A percentile compares a stretch with the other conserved stretches of the same genome.
phyloP scores from a whole-genome alignment of 2,113 vertebrate genomes.

The Takifugu bimaculatus region DNA sequence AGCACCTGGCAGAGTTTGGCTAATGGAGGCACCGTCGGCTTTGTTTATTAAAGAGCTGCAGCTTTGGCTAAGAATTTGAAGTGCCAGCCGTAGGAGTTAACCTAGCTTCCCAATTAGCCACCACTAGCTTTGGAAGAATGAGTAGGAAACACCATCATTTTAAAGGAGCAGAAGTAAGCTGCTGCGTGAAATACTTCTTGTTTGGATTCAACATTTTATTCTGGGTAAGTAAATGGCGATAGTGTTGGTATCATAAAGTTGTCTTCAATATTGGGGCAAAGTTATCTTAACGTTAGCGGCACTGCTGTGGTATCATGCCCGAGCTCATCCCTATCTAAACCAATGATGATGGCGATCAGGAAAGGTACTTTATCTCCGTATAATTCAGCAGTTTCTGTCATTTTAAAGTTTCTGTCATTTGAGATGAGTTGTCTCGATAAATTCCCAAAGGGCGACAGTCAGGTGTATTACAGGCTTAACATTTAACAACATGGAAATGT shows the following conservation, averaged over 20 bases:
- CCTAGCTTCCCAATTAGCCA: conserved; percentile 53
- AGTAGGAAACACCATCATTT: conserved; percentile 73
- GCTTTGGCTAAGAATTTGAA: conserved; percentile 32
- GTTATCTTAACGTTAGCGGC: conserved; percentile 4
- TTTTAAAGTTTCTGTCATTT: no score
- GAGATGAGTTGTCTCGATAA: no score
- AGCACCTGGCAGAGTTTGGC: conserved; percentile 13
- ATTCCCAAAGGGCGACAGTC: no score
- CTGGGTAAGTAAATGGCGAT: conserved; percentile 69
- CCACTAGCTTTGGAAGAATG: conserved; percentile 66
- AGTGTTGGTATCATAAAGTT: conserved; percentile 4
- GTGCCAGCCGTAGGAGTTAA: conserved; percentile 25
- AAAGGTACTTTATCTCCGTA: no score
- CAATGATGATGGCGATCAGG: no score
- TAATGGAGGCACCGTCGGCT: conserved; percentile 50
- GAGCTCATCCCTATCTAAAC: no score
- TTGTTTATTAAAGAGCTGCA: conserved; percentile 20
- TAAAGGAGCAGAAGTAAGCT: conserved; percentile 79
- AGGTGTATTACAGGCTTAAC: no score
- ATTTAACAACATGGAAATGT: no score
- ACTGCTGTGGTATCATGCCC: not conserved
- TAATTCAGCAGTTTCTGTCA: no score
- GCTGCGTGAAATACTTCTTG: conserved; percentile 78
- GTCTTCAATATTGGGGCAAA: not conserved
- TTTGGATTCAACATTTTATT: conserved; percentile 81